phyloP scores from a whole-genome alignment of 1,140 invertebrate species.

The Hylaeus volcanicus region DNA sequence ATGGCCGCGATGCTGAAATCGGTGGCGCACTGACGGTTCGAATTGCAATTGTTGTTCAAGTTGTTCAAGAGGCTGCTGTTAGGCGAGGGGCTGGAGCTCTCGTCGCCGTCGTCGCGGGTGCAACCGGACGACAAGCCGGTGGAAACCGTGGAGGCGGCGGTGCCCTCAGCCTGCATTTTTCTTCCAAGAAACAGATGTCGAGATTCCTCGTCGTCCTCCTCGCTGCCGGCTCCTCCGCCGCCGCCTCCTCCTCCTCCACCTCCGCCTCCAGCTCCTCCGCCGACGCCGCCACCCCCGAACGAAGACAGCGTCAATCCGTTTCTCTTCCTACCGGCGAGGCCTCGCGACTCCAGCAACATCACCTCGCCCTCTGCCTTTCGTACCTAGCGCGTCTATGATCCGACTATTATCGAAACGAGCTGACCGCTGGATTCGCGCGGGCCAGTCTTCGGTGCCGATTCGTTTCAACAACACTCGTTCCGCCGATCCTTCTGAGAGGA shows the following conservation, averaged over 20 bases:
- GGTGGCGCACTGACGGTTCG: slow-evolving; percentile 86
- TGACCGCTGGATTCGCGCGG: neutral
- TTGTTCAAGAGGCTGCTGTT: slow-evolving; percentile 76
- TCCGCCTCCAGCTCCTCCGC: slow-evolving; percentile 73
- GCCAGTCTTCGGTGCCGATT: neutral
- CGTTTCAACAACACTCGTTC: neutral
- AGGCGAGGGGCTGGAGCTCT: slow-evolving; percentile 76
- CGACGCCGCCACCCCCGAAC: slow-evolving; percentile 73
- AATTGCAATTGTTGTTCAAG: slow-evolving; percentile 77
- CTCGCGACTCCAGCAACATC: slow-evolving; percentile 81
- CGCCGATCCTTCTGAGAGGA: neutral
- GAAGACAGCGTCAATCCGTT: slow-evolving; percentile 80
- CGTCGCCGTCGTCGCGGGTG: slow-evolving; percentile 72
- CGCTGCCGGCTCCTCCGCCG: slow-evolving; percentile 73
- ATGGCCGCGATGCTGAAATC: slow-evolving; percentile 87
- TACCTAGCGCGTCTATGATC: slow-evolving; percentile 32
- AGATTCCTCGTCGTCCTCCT: slow-evolving; percentile 80
- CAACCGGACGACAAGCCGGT: slow-evolving; percentile 67
- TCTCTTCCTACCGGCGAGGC: slow-evolving; percentile 79
- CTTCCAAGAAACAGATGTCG: slow-evolving; percentile 81
- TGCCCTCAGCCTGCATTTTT: slow-evolving; percentile 78
- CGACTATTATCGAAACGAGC: slow-evolving; percentile 9
- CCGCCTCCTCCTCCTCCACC: slow-evolving; percentile 69
- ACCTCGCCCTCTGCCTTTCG: slow-evolving; percentile 68
- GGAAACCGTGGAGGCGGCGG: slow-evolving; percentile 75